Base-by-base conservation (phyloP, 1,140 invertebrate species). In the Homalodisca vitripennis region DNA sequence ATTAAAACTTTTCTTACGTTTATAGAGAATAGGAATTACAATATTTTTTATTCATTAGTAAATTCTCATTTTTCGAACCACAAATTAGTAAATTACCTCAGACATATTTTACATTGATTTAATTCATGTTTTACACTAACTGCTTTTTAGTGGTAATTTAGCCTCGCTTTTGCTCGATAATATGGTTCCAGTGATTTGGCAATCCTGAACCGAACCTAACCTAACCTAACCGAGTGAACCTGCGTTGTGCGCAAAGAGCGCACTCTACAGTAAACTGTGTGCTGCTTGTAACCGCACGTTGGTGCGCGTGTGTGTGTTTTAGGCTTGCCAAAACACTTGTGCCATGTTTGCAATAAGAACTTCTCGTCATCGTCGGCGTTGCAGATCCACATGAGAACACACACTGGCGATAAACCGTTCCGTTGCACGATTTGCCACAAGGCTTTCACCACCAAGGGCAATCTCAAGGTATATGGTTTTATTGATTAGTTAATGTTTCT, bases 321-420 rank as follows among this genome's bases (percentile, higher is more conserved):
- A 84, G 85, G 83, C 80, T 79, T 84, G 68, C 80, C 82, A 78
- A 98, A 98, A 83, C 96, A 98, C 82, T 90, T 97, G 80, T 98
- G 97, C 84, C 89, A 92, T 78, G 93, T 97, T 78, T 98, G 97
- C 85, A 91, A 93, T 82, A 98, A 98, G 85, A 96, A 95, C 85
- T 98, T 98, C 85, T 97, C 94, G 32, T 96, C 93, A 71, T 95
- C 93, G 74, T 97, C 94, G 75, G 95, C 96, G 70, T 86, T 95
- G 71, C 95, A 98, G 84, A 98, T 98, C 76, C 97, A 99, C 83
- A 97, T 98, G 91, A 86, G 97, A 77, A 98, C 97, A 1, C 97
- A 99, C 83, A 98, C 96, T 14, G 95, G 95, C 10, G 96, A 98
- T 84, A 97, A 97, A 79, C 96, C 97, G 2, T 98, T 98, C 86